These are phyloP conservation scores for Tokudaia tokunoshimensis DNA, from an alignment of 2,797 vertebrate species.

Conservation along the genomic window DNA sequence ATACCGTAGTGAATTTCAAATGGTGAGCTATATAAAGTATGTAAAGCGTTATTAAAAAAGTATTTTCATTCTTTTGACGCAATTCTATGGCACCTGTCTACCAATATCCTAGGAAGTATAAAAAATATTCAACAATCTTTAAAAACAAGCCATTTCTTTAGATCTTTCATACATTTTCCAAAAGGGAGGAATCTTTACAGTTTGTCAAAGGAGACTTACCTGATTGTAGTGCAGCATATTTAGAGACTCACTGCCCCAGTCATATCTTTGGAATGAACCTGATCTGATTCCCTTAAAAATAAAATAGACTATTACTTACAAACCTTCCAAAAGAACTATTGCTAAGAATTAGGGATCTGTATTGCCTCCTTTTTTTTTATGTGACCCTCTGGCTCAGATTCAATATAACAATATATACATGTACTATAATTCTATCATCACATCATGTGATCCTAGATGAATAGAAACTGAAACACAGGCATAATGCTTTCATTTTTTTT, in stretches of 20 bases:
- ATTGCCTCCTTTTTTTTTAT: not conserved
- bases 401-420: not conserved
- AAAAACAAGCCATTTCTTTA: not conserved
- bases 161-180: not conserved
- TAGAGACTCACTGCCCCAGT: slow-evolving; percentile 26
- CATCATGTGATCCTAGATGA: not conserved
- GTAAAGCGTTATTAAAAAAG: not conserved
- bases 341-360: not conserved
- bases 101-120: not conserved
- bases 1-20: not conserved
- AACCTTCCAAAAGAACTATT: not conserved
- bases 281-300: not conserved
- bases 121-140: not conserved
- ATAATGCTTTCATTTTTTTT: no score
- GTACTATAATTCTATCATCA: not conserved
- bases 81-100: not conserved
- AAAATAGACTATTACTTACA: not conserved
- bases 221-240: slow-evolving; percentile 71
- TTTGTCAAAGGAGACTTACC: slow-evolving; percentile 16
- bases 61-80: not conserved
- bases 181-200: not conserved
- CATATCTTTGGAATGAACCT: slow-evolving; percentile 56
- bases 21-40: not conserved
- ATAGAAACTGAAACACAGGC: not conserved
- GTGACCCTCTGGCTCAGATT: not conserved